Conservation (phyloP, 2,113 vertebrate species). For the Semicossyphus pulcher region DNA sequence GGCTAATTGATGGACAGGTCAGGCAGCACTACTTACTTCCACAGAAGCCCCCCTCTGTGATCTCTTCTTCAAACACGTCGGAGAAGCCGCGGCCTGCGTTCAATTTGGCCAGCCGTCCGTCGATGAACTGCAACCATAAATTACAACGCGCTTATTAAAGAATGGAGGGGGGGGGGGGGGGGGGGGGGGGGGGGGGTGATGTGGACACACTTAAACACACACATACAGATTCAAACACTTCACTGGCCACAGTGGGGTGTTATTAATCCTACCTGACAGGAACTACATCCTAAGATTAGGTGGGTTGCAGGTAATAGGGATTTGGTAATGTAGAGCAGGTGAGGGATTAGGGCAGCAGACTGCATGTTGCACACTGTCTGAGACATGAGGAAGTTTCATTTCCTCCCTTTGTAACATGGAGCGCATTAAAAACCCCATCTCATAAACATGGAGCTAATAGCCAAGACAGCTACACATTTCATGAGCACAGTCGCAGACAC, state of each 20-base stretch:
- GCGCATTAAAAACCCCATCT: slow-evolving; percentile 74
- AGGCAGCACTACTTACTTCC: slow-evolving; percentile 86
- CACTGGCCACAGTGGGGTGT: slow-evolving; percentile 62
- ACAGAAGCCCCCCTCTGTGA: slow-evolving; percentile 94
- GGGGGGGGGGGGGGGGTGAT: no score
- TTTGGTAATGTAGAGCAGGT: slow-evolving; percentile 83
- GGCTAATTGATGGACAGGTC: slow-evolving; percentile 64
- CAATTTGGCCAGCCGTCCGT: slow-evolving; percentile 95
- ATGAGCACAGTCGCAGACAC: slow-evolving; percentile 19
- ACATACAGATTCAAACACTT: slow-evolving; percentile 59
- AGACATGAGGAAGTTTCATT: slow-evolving; percentile 83
- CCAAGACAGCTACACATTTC: slow-evolving; percentile 55
- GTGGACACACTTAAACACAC: slow-evolving; percentile 45
- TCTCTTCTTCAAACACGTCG: slow-evolving; percentile 97
- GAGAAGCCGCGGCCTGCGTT: slow-evolving; percentile 95
- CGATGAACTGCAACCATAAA: slow-evolving; percentile 93
- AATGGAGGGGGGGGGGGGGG: slow-evolving; percentile 1
- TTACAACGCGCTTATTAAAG: slow-evolving; percentile 83
- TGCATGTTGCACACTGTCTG: slow-evolving; percentile 69
- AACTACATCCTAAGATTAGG: slow-evolving; percentile 75
- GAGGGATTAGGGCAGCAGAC: slow-evolving; percentile 80
- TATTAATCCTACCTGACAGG: slow-evolving; percentile 79
- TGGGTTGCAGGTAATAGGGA: slow-evolving; percentile 76
- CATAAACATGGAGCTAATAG: slow-evolving; percentile 78
- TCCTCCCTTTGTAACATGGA: slow-evolving; percentile 80